Evolutionary conservation across 2,113 vertebrate species (phyloP), one percentile per base, ranked within the genome.

Genomic region (Monopterus albus): DNA sequence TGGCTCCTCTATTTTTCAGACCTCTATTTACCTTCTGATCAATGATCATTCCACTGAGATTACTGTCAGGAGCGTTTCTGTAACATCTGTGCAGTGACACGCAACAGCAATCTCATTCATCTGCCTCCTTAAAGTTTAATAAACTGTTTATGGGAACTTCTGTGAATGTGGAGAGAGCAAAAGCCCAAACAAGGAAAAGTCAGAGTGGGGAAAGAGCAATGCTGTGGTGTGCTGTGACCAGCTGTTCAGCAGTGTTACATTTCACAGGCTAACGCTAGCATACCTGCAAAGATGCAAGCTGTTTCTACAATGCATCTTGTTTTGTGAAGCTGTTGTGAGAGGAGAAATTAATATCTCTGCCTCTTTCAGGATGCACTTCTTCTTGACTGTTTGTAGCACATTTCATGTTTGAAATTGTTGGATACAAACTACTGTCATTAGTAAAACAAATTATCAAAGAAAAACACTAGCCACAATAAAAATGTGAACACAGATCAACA

Each of bases 201-300:
- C 42, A 69, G 33, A 0, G 21, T 26, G 64, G 63, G 68, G 58
- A 63, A 62, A 56, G 53, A 75, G 64, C 35, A 58, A 71, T 59
- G 71, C 66, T 40, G 73, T 78, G 63, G 40, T 70, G 70, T 68
- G 66, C 57, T 47, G 67, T 7, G 35, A 72, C 69, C 86, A 88
- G 84, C 82, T 85, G 86, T 79, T 83, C 59, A 29, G 53, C 47
- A 67, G 79, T 79, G 77, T 88, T 86, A 87, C 77, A 82, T 84
- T 89, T 89, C 86, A 88, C 82, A 88, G 46, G 52, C 62, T 40
- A 35, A 21, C 42, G 66, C 75, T 76, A 76, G 82, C 67, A 74
- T 53, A 66, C 45, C 69, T 3, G 15, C 56, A 64, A 62, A 74
- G 60, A 75, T 56, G 50, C 72, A 80, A 78, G 65, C 79, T 35